A percentile compares a stretch with the other conserved stretches of the same genome.
Conservation (phyloP, 2,888 invertebrate genomes). For the Branchipolynoe longqiensis region DNA sequence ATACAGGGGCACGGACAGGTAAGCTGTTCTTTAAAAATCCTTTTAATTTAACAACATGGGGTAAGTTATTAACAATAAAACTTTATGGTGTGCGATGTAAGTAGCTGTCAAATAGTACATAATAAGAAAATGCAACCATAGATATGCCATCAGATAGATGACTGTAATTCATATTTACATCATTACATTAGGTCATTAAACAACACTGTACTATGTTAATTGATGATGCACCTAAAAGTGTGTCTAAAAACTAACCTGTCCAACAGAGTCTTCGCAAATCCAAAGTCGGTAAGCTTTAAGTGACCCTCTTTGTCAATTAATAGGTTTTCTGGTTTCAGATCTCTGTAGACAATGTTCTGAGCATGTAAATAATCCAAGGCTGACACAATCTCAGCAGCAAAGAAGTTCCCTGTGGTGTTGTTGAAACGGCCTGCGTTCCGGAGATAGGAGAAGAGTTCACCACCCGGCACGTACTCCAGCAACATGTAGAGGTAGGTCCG, state of each 20-base stretch:
- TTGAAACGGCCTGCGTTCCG: conserved; percentile 93
- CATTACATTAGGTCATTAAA: too few relatives aligned
- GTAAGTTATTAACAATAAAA: too few relatives aligned
- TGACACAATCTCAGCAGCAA: conserved; percentile 95
- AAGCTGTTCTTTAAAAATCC: too few relatives aligned
- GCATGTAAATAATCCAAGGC: conserved; percentile 96
- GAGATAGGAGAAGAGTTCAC: conserved; percentile 97
- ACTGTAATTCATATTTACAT: too few relatives aligned
- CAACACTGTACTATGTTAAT: too few relatives aligned
- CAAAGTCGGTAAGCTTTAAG: conserved; percentile 98
- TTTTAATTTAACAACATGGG: too few relatives aligned
- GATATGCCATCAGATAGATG: not conserved
- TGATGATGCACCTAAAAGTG: too few relatives aligned
- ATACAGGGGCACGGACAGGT: too few relatives aligned
- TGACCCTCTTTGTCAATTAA: conserved; percentile 96
- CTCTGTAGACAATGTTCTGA: conserved; percentile 83
- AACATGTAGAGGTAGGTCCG: conserved; percentile 96
- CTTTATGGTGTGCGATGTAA: too few relatives aligned
- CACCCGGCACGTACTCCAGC: conserved; percentile 96
- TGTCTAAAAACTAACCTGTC: too few relatives aligned
- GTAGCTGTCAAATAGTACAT: not conserved
- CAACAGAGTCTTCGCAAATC: conserved; percentile 96
- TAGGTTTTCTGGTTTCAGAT: conserved; percentile 88
- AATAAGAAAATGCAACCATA: not conserved
- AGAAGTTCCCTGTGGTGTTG: conserved; percentile 91